Evolutionary conservation across 2,113 vertebrate species (phyloP).

Genomic region (Esox niger): DNA sequence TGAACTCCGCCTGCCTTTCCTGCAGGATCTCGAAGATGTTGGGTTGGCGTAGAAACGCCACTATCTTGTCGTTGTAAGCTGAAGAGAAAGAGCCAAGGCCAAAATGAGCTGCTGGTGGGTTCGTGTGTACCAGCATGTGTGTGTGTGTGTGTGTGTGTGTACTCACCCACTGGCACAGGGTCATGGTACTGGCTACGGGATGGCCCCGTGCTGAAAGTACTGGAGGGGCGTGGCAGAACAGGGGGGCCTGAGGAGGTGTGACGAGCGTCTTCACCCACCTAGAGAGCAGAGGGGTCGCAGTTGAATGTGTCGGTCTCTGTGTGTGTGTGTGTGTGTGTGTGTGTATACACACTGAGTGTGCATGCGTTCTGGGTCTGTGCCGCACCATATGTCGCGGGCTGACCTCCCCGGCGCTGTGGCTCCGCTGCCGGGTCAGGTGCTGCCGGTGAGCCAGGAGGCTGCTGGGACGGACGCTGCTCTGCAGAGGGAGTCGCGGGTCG

Average conservation of each 20-base stretch:
- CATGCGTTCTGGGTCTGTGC: not conserved
- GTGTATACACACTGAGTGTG: not conserved
- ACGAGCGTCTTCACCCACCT: slow-evolving; percentile 64
- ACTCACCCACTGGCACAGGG: slow-evolving; percentile 91
- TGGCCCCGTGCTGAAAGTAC: slow-evolving; percentile 85
- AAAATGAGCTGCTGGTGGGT: not conserved
- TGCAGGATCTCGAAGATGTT: slow-evolving; percentile 96
- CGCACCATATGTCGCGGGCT: slow-evolving; percentile 59
- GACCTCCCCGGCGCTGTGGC: slow-evolving; percentile 91
- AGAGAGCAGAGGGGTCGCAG: slow-evolving; percentile 11
- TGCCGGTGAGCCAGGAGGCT: slow-evolving; percentile 84
- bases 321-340: not conserved
- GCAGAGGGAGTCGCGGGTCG: slow-evolving; percentile 87
- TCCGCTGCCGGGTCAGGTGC: slow-evolving; percentile 86
- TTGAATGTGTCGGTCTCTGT: not conserved
- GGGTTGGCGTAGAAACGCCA: slow-evolving; percentile 91
- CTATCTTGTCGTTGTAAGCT: slow-evolving; percentile 98
- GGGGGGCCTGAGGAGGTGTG: slow-evolving; percentile 69
- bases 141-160: not conserved
- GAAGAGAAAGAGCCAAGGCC: slow-evolving; percentile 12
- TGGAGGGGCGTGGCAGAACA: slow-evolving; percentile 85
- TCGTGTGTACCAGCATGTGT: not conserved
- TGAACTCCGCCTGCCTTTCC: slow-evolving; percentile 90
- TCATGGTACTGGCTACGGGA: slow-evolving; percentile 86
- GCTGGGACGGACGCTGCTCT: slow-evolving; percentile 82